These are phyloP conservation scores for Ametastegia equiseti DNA, from an alignment of 2,888 invertebrate species.

Conservation along the genomic window DNA sequence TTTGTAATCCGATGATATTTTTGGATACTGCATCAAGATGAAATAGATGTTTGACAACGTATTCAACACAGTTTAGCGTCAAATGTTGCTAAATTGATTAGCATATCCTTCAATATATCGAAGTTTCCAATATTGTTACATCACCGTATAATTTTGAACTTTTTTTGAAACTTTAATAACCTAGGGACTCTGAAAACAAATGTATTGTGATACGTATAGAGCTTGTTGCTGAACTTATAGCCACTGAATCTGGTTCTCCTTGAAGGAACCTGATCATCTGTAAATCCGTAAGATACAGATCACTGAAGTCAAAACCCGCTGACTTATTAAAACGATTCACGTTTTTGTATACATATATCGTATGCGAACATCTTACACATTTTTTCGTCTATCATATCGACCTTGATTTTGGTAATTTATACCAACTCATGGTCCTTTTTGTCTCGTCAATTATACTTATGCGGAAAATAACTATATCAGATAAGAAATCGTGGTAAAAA, in stretches of 20 bases:
- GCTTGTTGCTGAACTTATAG: neutral
- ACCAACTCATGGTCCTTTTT: neutral
- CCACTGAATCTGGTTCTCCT: conserved; percentile 19
- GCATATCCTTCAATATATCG: neutral
- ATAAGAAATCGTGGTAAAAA: neutral
- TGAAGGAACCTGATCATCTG: neutral
- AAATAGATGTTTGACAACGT: neutral
- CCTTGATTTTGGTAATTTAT: neutral
- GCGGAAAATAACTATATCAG: neutral
- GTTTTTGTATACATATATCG: neutral
- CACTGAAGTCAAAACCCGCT: neutral
- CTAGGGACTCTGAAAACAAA: neutral
- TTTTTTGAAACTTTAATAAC: neutral
- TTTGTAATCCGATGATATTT: conserved; percentile 4
- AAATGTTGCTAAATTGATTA: neutral
- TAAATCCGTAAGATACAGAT: conserved; percentile 1
- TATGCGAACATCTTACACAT: too few relatives aligned
- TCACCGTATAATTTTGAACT: neutral
- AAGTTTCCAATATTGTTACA: neutral
- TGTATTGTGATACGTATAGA: neutral
- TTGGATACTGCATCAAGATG: neutral
- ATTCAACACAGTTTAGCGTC: neutral
- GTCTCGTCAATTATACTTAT: neutral
- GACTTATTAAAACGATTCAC: neutral
- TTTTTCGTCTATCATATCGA: neutral